Evolutionary conservation across 2,888 invertebrate species (phyloP).

Genomic region (Chymomyza procnemis): DNA sequence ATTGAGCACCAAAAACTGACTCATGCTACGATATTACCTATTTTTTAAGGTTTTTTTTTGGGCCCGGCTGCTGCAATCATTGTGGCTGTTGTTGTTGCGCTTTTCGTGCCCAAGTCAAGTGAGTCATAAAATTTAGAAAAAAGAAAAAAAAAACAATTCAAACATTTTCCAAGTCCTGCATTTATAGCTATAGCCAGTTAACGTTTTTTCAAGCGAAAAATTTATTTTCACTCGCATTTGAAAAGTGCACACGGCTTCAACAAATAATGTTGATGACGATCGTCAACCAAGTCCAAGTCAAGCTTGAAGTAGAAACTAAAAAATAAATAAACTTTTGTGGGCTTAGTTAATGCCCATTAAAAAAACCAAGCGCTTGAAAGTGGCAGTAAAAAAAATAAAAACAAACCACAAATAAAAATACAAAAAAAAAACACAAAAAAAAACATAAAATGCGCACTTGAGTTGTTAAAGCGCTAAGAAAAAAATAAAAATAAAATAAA

Average conservation of each 20-base stretch:
- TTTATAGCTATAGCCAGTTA: conserved; percentile 56
- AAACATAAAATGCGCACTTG: conserved; percentile 56
- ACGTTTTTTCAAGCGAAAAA: conserved; percentile 68
- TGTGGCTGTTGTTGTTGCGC: background rate
- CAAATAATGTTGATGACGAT: background rate
- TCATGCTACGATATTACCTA: background rate
- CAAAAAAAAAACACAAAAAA: conserved; percentile 44
- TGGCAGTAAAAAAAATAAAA: conserved; percentile 65
- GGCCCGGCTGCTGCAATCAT: background rate
- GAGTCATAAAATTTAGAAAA: conserved; percentile 3
- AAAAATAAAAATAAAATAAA: conserved; percentile 51
- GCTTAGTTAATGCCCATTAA: conserved; percentile 63
- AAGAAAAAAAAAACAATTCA: background rate
- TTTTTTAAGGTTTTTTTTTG: conserved; percentile 1
- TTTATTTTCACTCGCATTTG: conserved; percentile 73
- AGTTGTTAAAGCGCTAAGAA: background rate
- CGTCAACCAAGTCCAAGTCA: background rate
- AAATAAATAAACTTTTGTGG: background rate
- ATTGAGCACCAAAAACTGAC: no score
- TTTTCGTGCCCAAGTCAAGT: background rate
- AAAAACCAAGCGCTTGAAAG: conserved; percentile 60
- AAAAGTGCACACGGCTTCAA: conserved; percentile 30
- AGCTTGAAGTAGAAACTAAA: background rate
- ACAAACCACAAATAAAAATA: conserved; percentile 56
- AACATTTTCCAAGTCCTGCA: conserved; percentile 23